Percentiles rank a stretch among this genome's conserved stretches.
Evolutionary conservation across 2,113 vertebrate genomes (phyloP).

Genomic region (Thalassoma bifasciatum): DNA sequence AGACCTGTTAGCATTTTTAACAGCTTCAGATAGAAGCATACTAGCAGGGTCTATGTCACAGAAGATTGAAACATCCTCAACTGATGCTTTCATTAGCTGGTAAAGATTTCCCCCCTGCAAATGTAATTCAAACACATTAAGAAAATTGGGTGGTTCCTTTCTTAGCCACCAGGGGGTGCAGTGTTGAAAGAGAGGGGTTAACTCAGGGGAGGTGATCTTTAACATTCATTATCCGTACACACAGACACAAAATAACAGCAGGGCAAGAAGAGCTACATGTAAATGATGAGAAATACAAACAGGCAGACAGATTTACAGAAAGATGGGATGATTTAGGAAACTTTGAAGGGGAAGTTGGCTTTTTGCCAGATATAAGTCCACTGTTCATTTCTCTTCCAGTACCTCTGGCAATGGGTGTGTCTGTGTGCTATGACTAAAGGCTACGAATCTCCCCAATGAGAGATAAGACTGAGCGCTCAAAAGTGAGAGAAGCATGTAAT

Average conservation of each 20-base stretch:
- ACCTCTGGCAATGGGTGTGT: conserved; percentile 14
- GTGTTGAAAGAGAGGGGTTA: background rate
- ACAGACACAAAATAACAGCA: background rate
- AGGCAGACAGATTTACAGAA: background rate
- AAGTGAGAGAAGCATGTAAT: conserved; percentile 8
- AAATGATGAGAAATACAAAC: background rate
- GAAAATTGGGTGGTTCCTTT: background rate
- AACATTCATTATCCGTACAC: background rate
- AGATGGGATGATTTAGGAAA: conserved; percentile 19
- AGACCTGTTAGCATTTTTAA: conserved; percentile 38
- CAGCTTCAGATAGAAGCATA: conserved; percentile 25
- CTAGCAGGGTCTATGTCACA: conserved; percentile 2
- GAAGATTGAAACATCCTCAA: conserved; percentile 4
- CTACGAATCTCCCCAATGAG: background rate
- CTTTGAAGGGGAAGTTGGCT: conserved; percentile 41
- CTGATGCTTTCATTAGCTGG: background rate
- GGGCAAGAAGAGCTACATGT: background rate
- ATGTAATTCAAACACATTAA: background rate
- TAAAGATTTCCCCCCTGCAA: background rate
- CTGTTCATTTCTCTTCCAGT: conserved; percentile 11
- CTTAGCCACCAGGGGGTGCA: conserved; percentile 55
- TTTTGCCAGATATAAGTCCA: conserved; percentile 35
- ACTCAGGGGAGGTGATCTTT: background rate
- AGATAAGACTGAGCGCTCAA: conserved; percentile 28
- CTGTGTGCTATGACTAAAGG: background rate